Percentiles rank a stretch among this genome's conserved stretches.
Evolutionary conservation across 2,113 vertebrate genomes (phyloP).

Genomic region (Zosterops lateralis): DNA sequence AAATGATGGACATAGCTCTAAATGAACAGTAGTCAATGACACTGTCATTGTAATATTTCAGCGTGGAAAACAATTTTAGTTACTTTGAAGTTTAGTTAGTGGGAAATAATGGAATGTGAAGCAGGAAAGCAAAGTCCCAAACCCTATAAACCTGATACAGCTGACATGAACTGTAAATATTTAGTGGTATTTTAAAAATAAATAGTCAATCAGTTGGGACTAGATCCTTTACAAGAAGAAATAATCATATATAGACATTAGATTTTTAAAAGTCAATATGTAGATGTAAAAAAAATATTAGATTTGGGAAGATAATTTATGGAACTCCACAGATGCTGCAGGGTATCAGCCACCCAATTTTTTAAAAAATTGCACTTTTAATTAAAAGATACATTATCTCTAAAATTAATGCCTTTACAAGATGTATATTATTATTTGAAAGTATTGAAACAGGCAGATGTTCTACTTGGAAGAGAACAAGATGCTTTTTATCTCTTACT

Average conservation of each 20-base stretch:
- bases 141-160: background rate
- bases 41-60: background rate
- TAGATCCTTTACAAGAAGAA: background rate
- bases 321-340: background rate
- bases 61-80: background rate
- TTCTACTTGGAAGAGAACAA: background rate
- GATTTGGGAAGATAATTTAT: background rate
- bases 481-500: background rate
- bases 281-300: background rate
- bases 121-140: background rate
- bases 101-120: background rate
- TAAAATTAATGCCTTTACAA: background rate
- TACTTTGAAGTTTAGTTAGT: background rate
- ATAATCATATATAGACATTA: background rate
- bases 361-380: background rate
- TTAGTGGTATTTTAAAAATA: background rate
- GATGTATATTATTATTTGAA: background rate
- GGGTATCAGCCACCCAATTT: background rate
- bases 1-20: background rate
- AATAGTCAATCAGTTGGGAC: background rate
- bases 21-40: background rate
- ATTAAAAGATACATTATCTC: constrained; percentile 23
- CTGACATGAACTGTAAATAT: background rate
- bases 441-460: background rate
- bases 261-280: background rate